Percentiles rank a stretch among this genome's conserved stretches.
Evolutionary conservation across 2,797 vertebrate genomes (phyloP).

Genomic region (Arrhamphus sclerolepis): DNA sequence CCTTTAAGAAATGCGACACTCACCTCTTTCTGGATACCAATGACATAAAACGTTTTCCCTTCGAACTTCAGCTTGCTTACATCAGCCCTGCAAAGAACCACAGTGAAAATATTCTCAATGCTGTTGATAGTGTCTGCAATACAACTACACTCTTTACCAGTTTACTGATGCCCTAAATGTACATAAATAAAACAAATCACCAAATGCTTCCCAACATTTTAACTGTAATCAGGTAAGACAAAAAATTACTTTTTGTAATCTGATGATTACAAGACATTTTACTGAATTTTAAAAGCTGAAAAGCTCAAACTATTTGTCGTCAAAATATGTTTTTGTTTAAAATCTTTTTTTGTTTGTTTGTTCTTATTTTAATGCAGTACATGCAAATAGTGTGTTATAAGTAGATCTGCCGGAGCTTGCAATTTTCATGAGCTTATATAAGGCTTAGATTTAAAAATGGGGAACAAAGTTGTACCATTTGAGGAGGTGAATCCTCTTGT

Average conservation of each 20-base stretch:
- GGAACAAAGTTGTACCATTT: conserved; percentile 87
- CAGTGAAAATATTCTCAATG: neutral
- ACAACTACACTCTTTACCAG: no score
- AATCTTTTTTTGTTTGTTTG: neutral
- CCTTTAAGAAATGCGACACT: conserved; percentile 37
- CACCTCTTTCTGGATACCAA: conserved; percentile 95
- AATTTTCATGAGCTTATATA: neutral
- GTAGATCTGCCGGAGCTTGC: neutral
- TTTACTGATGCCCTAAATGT: no score
- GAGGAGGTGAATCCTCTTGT: conserved; percentile 96
- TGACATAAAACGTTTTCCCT: conserved; percentile 97
- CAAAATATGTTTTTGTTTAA: no score
- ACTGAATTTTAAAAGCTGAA: no score
- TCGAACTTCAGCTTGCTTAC: conserved; percentile 98
- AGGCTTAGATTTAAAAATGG: conserved; percentile 2
- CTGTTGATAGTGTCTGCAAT: no score
- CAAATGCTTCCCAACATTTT: neutral
- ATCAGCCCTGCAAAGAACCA: conserved; percentile 86
- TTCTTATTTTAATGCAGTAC: no score
- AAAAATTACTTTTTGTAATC: neutral
- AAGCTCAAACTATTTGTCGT: no score
- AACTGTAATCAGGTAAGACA: neutral
- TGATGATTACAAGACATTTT: no score
- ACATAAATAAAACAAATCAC: no score
- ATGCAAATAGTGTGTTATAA: no score